Evolutionary conservation across 2,797 vertebrate genomes (phyloP).

Genomic region (Gadopsis bispinosus): DNA sequence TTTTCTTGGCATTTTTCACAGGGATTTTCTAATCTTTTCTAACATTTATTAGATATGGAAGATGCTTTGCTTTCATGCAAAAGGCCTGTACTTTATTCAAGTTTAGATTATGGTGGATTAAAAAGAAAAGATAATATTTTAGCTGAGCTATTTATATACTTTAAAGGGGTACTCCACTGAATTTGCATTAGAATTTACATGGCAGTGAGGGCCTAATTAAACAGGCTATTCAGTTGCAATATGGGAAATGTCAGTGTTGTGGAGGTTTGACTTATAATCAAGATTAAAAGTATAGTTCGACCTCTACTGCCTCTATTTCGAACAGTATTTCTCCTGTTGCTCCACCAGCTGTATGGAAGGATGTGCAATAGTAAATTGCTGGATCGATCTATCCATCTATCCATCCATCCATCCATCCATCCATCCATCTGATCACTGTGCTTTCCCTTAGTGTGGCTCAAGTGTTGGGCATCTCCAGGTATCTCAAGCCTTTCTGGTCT

Average conservation of each 20-base stretch:
- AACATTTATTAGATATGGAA: not conserved
- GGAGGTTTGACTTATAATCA: not conserved
- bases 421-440: not conserved
- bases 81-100: not conserved
- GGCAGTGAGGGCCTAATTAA: not conserved
- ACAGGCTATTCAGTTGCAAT: not conserved
- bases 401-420: no score
- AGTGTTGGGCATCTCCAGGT: not conserved
- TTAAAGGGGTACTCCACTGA: not conserved
- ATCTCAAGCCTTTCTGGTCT: not conserved
- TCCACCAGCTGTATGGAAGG: not conserved
- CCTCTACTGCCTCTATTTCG: not conserved
- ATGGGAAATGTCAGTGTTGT: not conserved
- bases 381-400: not conserved
- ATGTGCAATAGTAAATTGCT: not conserved
- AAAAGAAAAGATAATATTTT: not conserved
- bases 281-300: not conserved
- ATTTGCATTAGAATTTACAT: not conserved
- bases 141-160: not conserved
- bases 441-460: not conserved
- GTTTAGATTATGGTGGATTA: no score
- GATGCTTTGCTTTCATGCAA: not conserved
- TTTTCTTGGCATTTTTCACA: not conserved
- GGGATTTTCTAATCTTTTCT: not conserved
- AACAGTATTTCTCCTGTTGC: no score